Base-by-base conservation (phyloP, 2,113 vertebrate species). In the Bos javanicus region DNA sequence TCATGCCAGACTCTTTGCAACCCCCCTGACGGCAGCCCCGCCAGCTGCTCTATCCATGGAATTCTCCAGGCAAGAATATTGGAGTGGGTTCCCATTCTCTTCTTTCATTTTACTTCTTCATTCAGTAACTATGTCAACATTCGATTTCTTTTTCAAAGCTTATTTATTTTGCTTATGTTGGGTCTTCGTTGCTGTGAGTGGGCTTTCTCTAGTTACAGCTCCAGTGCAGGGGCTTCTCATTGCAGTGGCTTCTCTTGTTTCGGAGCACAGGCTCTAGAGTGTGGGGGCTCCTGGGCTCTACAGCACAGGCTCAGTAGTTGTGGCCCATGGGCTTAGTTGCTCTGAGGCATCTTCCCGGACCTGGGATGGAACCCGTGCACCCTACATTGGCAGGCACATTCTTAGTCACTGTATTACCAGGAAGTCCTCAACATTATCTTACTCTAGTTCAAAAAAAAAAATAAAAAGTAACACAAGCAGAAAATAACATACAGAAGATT, bases 221-320 rank as follows among this genome's bases (percentile, higher is more conserved):
- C 6, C 0, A 30, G 28, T 62, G 11, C 13, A 1, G 6, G 0
- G 60, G 28, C 28, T 62, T 62, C 60, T 62, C 28, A 6, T 14
- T 62, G 60, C 28, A 62, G 13, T 62, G 6, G 28, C 28, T 62
- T 30, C 60, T 15, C 60, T 62, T 15, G 13, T 30, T 62, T 62
- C 15, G 28, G 60, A 62, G 60, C 60, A 30, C 60, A 62, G 6
- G 6, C 28, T 15, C 28, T 62, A 30, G 60, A 62, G 6, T 30
- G 15, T 59, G 23, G 0, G 4, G 57, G 57, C 57, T 59, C 57
- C 57, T 0, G 0, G 21, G 23, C 57, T 26, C 1, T 59, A 59
- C 9, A 1, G 57, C 57, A 59, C 57, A 59, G 57, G 57, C 56
- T 26, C 57, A 0, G 1, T 59, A 0, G 9, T 59, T 26, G 57